Evolutionary conservation across 1,140 invertebrate species (phyloP).

Genomic region (Drosophila simulans): DNA sequence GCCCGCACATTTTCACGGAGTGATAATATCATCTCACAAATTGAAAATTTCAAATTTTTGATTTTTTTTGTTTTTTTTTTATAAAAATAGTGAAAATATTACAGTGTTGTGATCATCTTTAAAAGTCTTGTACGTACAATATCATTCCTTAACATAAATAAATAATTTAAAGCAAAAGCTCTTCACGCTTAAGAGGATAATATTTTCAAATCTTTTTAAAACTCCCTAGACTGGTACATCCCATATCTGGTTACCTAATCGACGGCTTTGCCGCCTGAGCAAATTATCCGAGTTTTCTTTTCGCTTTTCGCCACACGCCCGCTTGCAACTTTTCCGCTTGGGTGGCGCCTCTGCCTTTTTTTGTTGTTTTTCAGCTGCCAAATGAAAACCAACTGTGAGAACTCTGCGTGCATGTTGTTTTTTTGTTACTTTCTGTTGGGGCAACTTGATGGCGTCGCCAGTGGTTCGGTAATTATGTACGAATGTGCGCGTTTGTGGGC

Average conservation of each 20-base stretch:
- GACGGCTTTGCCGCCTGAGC: slow-evolving; percentile 44
- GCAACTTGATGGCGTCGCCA: slow-evolving; percentile 19
- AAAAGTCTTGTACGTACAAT: too few species aligned
- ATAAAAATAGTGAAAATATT: too few species aligned
- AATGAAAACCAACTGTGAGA: slow-evolving; percentile 50
- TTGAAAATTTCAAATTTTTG: too few species aligned
- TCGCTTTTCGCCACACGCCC: slow-evolving; percentile 46
- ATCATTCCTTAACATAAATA: too few species aligned
- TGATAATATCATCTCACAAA: too few species aligned
- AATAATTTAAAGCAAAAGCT: too few species aligned
- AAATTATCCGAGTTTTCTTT: slow-evolving; percentile 39
- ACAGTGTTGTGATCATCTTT: too few species aligned
- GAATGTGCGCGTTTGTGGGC: slow-evolving; percentile 13
- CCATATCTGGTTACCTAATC: slow-evolving; percentile 26
- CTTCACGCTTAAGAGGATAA: not conserved
- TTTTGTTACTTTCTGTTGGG: not conserved
- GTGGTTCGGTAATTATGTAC: slow-evolving; percentile 45
- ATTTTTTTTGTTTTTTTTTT: too few species aligned
- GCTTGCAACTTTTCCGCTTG: slow-evolving; percentile 60
- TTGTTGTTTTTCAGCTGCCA: slow-evolving; percentile 7
- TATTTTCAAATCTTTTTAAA: not conserved
- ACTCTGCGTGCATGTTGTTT: slow-evolving; percentile 38
- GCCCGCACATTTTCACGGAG: not conserved
- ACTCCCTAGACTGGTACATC: not conserved
- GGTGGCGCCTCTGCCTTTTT: slow-evolving; percentile 27